Base-by-base conservation (phyloP, 1,140 invertebrate genomes). In the Hyposmocoma kahamanoa region DNA sequence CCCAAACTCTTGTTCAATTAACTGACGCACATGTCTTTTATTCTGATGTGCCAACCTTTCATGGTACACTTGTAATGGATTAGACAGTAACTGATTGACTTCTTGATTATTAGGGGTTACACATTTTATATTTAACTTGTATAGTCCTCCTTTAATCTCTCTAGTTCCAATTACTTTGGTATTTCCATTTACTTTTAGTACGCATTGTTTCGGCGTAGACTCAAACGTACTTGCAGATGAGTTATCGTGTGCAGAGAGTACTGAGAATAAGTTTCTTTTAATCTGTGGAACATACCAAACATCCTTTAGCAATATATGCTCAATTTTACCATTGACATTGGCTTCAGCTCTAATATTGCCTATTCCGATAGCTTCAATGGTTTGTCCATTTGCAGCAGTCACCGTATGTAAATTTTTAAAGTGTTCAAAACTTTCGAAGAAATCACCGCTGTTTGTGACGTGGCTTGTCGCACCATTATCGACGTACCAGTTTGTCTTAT, bases 201-300 rank as follows among this genome's bases (percentile, higher is more conserved):
- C 10, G 19, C 45, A 48, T 32, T 10, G 5, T 18, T 6, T n/a
- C n/a, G 13, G 18, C 4, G n/a, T 20, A 6, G 44, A 53, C 19
- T 20, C 8, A 24, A 53, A n/a, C n/a, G 38, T 13, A 18, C 51
- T 59, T 6, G 36, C 38, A n/a, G 15, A 13, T 2, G 3, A 18
- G 10, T 44, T 47, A 15, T 54, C 56, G 17, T 59, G 56, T 22
- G 52, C 21, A 1, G 32, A n/a, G 1, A 54, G 46, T 13, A 53
- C 42, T 4, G 56, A 59, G 32, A 59, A 59, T 10, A 59, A 24
- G 28, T 54, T 59, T 13, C 42, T 59, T 21, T 3, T 49, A 3
- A 59, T 32, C 15, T 21, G 6, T 8, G 56, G 56, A 11, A 59
- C 51, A 28, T 26, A 32, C 49, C 49, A 51, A 9, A 51, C 49